Conservation (phyloP, 2,113 vertebrate genomes). For the Dicrurus megarhynchus region DNA sequence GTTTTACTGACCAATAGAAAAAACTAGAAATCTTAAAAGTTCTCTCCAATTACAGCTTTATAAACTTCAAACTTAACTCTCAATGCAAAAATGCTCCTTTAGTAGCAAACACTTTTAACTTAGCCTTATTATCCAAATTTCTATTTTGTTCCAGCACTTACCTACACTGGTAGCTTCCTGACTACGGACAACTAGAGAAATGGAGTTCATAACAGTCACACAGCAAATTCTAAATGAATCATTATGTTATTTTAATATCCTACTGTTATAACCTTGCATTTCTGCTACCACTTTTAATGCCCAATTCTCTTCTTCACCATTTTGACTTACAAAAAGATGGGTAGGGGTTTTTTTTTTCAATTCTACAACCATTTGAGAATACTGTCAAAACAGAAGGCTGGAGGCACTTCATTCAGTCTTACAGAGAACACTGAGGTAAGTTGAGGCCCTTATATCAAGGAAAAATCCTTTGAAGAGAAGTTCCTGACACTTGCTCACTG, state of each 20-base stretch:
- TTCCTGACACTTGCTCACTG: not conserved
- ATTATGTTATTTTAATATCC: not conserved
- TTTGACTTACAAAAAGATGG: not conserved
- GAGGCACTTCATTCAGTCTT: not conserved
- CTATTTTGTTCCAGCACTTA: not conserved
- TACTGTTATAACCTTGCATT: not conserved
- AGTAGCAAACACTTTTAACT: not conserved
- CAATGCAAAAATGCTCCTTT: not conserved
- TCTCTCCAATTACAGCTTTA: not conserved
- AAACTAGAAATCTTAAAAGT: not conserved
- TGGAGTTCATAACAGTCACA: not conserved
- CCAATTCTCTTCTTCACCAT: not conserved
- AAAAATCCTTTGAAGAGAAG: not conserved
- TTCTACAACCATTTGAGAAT: not conserved
- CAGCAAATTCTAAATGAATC: not conserved
- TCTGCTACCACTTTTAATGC: not conserved
- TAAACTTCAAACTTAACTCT: not conserved
- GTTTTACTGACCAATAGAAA: not conserved
- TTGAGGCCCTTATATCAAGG: fast-evolving
- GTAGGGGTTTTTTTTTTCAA: fast-evolving
- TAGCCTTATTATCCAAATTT: not conserved
- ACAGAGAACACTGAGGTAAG: not conserved
- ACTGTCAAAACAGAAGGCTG: not conserved
- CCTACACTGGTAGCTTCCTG: not conserved
- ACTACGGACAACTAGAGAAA: not conserved